Evolutionary conservation across 2,888 invertebrate species (phyloP).

Genomic region (Druceiella hillmani): DNA sequence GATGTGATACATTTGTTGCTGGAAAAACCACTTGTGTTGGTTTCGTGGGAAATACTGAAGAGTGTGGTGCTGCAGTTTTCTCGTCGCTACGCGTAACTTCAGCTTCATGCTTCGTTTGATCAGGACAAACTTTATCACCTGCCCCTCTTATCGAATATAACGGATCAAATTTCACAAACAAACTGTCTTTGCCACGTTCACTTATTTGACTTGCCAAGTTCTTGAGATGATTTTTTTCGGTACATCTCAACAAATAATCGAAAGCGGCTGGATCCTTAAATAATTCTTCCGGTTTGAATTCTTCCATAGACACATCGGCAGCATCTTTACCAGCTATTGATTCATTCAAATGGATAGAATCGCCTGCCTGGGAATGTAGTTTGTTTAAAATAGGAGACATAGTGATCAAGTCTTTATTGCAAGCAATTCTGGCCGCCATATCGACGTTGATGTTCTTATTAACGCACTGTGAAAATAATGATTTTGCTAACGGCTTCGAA

Average conservation of each 20-base stretch:
- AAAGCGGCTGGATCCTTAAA: slow-evolving; percentile 53
- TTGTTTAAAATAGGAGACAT: too few species aligned
- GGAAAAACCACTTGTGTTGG: slow-evolving; percentile 45
- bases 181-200: slow-evolving; percentile 53
- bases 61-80: too few species aligned
- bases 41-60: too few species aligned
- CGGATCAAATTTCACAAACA: slow-evolving; percentile 63
- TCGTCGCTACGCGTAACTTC: background rate
- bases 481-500: too few species aligned
- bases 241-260: slow-evolving; percentile 49
- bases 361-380: too few species aligned
- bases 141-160: slow-evolving; percentile 35
- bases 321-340: slow-evolving; percentile 1
- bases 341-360: background rate
- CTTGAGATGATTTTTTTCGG: slow-evolving; percentile 37
- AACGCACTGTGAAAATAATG: too few species aligned
- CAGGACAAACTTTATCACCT: background rate
- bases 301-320: slow-evolving; percentile 45
- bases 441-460: too few species aligned
- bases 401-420: too few species aligned
- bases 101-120: slow-evolving; percentile 25
- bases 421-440: too few species aligned
- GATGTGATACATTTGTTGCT: too few species aligned
- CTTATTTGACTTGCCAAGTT: slow-evolving; percentile 28
- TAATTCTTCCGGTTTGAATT: slow-evolving; percentile 37